Evolutionary conservation across 2,797 vertebrate species (phyloP), one percentile per base, ranked within the genome.

Genomic region (Naso thynnoides): DNA sequence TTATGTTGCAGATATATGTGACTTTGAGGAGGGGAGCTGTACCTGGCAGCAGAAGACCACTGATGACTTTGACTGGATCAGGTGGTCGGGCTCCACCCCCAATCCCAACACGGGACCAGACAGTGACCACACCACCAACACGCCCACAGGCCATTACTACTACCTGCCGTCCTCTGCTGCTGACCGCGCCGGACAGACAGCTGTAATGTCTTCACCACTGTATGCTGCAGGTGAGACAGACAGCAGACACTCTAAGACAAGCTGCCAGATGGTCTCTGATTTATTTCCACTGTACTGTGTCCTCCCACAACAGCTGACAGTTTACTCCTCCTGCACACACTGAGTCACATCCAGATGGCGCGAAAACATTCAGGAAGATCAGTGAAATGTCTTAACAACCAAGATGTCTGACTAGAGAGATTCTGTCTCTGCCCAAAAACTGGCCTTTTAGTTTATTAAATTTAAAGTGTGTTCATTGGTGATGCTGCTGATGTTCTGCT

Each of bases 11-110:
- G 94, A 89, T 61, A 8, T 92, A 74, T 95, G 94, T 87, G 93
- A 95, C 79, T 95, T 95, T 59, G 94, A 95, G 76, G 88, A 91
- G 45, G 91, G 88, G 13, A 90, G 76, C 70, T 95, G 94, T 83
- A 78, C 85, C 70, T 95, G 95, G 95, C 80, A 75, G 70, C 93
- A 93, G 76, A 36, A 86, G 48, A 78, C 69, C 7, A 24, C 62
- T 2, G 86, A 92, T 78, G 74, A 92, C 26, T 77, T 70, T 16
- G 88, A 93, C 74, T 95, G 95, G 94, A 58, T 91, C 66, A 69
- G 90, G 76, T 74, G 84, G 10, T 91, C 89, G 0, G 93, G 93
- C 31, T 26, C 72, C 61, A 79, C 73, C 21, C 47, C 56, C 4
- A 86, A 88, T 49, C 45, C 82, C 31, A 70, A 89, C 83, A 90